Evolutionary conservation across 2,797 vertebrate species (phyloP).

Genomic region (Schizopygopsis malacanthus): DNA sequence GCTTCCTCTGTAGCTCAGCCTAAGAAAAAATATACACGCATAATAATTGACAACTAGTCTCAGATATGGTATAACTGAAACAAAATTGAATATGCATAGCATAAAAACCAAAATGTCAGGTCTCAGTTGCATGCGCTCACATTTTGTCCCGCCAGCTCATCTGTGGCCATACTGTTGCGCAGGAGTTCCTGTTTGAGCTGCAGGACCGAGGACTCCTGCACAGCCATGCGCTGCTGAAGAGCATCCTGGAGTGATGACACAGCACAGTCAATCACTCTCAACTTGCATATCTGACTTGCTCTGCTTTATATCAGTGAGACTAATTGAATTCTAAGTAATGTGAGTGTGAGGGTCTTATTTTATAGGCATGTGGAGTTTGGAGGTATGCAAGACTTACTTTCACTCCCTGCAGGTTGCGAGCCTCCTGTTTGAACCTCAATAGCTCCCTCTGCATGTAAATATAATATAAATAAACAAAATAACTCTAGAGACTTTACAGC

Average conservation of each 20-base stretch:
- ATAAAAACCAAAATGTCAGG: constrained; percentile 9
- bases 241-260: constrained; percentile 83
- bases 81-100: neutral
- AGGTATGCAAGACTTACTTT: constrained; percentile 81
- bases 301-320: neutral
- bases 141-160: constrained; percentile 90
- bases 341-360: neutral
- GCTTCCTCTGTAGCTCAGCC: constrained; percentile 93
- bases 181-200: constrained; percentile 96
- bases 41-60: neutral
- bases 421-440: constrained; percentile 91
- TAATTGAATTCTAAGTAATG: neutral
- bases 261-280: constrained; percentile 4
- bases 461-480: constrained; percentile 11
- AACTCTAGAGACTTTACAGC: neutral
- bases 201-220: constrained; percentile 91
- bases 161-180: constrained; percentile 87
- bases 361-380: neutral
- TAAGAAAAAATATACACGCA: constrained; percentile 61
- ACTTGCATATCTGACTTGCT: neutral
- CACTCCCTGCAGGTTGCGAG: constrained; percentile 91
- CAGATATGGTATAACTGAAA: neutral
- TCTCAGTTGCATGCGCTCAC: constrained; percentile 69
- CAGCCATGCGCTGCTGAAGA: constrained; percentile 90
- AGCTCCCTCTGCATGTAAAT: constrained; percentile 86